Percentiles rank a stretch among this genome's conserved stretches.
These are phyloP conservation scores for Neoarius graeffei DNA, from an alignment of 2,113 vertebrate species.

Conservation along the genomic window DNA sequence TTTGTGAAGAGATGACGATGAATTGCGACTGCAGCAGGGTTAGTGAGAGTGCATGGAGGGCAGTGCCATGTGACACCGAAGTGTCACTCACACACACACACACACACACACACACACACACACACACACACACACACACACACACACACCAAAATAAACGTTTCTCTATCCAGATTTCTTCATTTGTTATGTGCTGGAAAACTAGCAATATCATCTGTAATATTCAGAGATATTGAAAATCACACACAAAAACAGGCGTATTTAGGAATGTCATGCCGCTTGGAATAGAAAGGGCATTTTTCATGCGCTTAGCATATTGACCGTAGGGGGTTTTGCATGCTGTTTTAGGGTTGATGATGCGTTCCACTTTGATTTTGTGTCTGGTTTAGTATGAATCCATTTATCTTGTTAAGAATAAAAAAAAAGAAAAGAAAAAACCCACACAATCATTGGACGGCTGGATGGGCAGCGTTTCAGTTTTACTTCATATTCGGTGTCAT, in stretches of 20 bases:
- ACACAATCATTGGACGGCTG: neutral
- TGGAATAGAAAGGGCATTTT: constrained; percentile 30
- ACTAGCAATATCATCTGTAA: constrained; percentile 26
- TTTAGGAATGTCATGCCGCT: constrained; percentile 19
- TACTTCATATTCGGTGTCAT: constrained; percentile 12
- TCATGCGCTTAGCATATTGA: constrained; percentile 41
- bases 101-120: neutral
- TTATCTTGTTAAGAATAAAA: constrained; percentile 33
- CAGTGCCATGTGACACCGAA: constrained; percentile 60
- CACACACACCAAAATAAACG: constrained; percentile 9
- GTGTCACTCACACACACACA: constrained; percentile 13
- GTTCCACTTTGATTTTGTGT: constrained; percentile 49
- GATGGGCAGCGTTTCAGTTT: constrained; percentile 12
- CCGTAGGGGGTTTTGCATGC: constrained; percentile 37
- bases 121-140: constrained; percentile 18
- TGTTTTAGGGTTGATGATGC: constrained; percentile 42
- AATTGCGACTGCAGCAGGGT: constrained; percentile 80
- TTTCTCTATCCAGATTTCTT: constrained; percentile 18
- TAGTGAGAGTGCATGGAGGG: constrained; percentile 68
- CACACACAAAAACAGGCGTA: neutral
- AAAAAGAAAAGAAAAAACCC: neutral
- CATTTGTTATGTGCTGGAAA: constrained; percentile 16
- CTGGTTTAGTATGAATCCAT: constrained; percentile 39
- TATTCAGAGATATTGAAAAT: constrained; percentile 24
- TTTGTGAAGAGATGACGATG: constrained; percentile 83